phyloP scores from a whole-genome alignment of 2,888 invertebrate genomes.

The Tachystola acroxantha region DNA sequence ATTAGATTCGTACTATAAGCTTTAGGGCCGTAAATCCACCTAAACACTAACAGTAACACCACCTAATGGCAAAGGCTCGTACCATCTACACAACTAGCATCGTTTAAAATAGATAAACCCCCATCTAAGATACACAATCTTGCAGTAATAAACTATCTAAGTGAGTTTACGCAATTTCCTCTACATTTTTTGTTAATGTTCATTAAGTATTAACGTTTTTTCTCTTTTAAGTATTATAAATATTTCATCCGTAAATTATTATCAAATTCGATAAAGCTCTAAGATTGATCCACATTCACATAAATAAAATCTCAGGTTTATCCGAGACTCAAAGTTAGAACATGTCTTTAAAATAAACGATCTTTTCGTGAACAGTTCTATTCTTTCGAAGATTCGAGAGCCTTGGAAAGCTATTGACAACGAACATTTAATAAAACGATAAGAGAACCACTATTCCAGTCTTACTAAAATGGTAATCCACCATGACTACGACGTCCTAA shows the following conservation, averaged over 20 bases:
- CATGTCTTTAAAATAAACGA: conserved; percentile 12
- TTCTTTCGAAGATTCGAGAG: conserved; percentile 11
- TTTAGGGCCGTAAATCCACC: conserved; percentile 54
- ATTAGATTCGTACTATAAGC: conserved; percentile 65
- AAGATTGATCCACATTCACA: conserved; percentile 75
- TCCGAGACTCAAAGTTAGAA: conserved; percentile 1
- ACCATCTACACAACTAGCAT: conserved; percentile 62
- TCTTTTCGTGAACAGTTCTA: conserved; percentile 19
- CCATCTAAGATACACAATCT: conserved; percentile 52
- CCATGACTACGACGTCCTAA: conserved; percentile 38
- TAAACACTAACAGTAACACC: conserved; percentile 45
- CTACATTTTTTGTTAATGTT: conserved; percentile 36
- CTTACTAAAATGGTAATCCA: conserved; percentile 35
- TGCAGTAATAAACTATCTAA: conserved; percentile 60
- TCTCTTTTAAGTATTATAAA: conserved; percentile 56
- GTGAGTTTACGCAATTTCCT: conserved; percentile 47
- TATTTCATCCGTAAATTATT: conserved; percentile 72
- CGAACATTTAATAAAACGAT: conserved; percentile 23
- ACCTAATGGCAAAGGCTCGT: conserved; percentile 43
- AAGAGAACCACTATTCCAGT: conserved; percentile 35
- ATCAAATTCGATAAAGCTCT: conserved; percentile 79
- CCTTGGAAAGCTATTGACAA: conserved; percentile 17
- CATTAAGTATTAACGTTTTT: conserved; percentile 25
- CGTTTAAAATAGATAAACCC: conserved; percentile 67
- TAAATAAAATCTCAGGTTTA: conserved; percentile 43